Conservation (phyloP, 2,797 vertebrate genomes). For the Microctenopoma stevenorrisi region DNA sequence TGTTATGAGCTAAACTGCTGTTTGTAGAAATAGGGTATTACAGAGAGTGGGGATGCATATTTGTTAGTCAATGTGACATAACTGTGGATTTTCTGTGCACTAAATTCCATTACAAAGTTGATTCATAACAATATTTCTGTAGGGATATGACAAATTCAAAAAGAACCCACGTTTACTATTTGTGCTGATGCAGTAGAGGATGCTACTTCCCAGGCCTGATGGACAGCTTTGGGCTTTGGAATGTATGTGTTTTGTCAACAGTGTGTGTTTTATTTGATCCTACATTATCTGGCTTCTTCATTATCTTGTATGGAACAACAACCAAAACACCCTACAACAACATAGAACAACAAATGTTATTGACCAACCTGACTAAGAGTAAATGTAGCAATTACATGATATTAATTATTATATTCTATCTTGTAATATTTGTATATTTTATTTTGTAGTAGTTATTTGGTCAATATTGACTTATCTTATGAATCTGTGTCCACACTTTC, state of each 20-base stretch:
- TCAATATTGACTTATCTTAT: background rate
- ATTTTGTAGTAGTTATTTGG: background rate
- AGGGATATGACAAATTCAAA: background rate
- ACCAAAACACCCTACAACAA: background rate
- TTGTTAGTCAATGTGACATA: conserved; percentile 29
- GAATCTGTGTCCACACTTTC: conserved; percentile 4
- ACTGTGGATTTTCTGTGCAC: conserved; percentile 6
- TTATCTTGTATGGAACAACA: background rate
- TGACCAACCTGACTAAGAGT: background rate
- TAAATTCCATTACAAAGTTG: conserved; percentile 19
- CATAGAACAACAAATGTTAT: background rate
- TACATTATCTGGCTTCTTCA: background rate
- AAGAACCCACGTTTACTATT: background rate
- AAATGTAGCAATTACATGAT: background rate
- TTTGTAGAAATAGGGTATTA: conserved; percentile 26
- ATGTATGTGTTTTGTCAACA: background rate
- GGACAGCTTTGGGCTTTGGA: background rate
- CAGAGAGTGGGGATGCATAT: conserved; percentile 1
- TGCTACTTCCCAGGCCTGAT: conserved; percentile 1
- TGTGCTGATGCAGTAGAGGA: background rate
- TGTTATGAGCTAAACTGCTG: conserved; percentile 31
- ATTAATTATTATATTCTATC: background rate
- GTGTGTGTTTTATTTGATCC: background rate
- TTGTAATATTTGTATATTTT: background rate
- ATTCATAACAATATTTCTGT: conserved; percentile 17